These are phyloP conservation scores for Trogon surrucura DNA, from an alignment of 2,113 vertebrate genomes.

Conservation along the genomic window DNA sequence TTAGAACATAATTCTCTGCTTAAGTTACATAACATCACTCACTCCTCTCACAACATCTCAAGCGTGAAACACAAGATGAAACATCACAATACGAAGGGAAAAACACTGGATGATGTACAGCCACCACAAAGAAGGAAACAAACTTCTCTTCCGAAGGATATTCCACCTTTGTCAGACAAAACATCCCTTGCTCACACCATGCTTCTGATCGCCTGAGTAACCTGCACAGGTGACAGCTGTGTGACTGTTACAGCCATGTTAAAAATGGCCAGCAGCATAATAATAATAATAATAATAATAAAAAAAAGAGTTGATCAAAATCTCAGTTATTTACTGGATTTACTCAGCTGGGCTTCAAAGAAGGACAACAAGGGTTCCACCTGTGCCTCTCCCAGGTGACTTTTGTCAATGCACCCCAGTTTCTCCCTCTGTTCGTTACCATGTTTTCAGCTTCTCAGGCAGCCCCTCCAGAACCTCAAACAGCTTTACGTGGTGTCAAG, in stretches of 20 bases:
- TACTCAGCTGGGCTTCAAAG: neutral
- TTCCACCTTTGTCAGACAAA: neutral
- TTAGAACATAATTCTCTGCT: constrained; percentile 48
- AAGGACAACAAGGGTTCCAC: neutral
- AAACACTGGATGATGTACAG: constrained; percentile 42
- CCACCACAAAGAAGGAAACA: neutral
- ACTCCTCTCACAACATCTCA: constrained; percentile 39
- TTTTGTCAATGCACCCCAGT: neutral
- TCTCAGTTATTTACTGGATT: neutral
- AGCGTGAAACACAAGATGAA: constrained; percentile 35
- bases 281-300: neutral
- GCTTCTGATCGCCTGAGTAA: neutral
- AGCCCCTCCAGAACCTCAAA: neutral
- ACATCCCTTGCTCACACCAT: neutral
- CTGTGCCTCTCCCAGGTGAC: neutral
- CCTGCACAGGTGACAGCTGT: neutral
- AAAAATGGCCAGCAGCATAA: neutral
- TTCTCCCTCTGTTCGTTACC: neutral
- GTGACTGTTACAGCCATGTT: fast-evolving
- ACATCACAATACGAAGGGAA: constrained; percentile 27
- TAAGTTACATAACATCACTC: constrained; percentile 67
- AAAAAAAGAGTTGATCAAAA: neutral
- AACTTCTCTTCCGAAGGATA: neutral
- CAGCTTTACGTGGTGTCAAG: neutral
- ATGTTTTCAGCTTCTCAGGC: neutral